Conservation (phyloP, 2,888 invertebrate species). For the Idaea biselata region DNA sequence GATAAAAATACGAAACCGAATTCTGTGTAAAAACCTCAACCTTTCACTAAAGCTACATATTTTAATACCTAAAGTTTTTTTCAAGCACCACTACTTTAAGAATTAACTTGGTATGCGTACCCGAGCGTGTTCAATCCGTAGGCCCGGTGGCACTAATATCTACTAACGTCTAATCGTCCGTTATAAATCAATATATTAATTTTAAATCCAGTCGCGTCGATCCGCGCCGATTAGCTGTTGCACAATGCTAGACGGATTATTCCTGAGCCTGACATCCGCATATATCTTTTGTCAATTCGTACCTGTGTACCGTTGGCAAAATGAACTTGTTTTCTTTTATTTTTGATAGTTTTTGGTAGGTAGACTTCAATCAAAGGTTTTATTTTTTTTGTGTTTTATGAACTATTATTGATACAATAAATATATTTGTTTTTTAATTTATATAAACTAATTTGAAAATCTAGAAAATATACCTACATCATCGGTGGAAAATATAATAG, state of each 20-base stretch:
- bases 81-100: not conserved
- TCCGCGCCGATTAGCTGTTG: constrained; percentile 77
- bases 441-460: no score
- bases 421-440: no score
- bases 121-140: constrained; percentile 35
- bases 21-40: not conserved
- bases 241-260: constrained; percentile 76
- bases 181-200: constrained; percentile 80
- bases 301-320: constrained; percentile 63
- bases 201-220: constrained; percentile 64
- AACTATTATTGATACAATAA: no score
- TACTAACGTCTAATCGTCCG: constrained; percentile 71
- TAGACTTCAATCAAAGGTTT: no score
- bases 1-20: no score
- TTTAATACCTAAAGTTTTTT: not conserved
- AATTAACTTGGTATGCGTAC: not conserved
- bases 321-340: not conserved
- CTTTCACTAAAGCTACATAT: not conserved
- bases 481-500: no score
- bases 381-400: no score
- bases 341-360: not conserved
- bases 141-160: constrained; percentile 54
- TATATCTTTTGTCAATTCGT: constrained; percentile 77
- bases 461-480: no score
- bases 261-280: constrained; percentile 59